Evolutionary conservation across 2,888 invertebrate species (phyloP), one percentile per base, ranked within the genome.

Genomic region (Mellilla xanthometata): DNA sequence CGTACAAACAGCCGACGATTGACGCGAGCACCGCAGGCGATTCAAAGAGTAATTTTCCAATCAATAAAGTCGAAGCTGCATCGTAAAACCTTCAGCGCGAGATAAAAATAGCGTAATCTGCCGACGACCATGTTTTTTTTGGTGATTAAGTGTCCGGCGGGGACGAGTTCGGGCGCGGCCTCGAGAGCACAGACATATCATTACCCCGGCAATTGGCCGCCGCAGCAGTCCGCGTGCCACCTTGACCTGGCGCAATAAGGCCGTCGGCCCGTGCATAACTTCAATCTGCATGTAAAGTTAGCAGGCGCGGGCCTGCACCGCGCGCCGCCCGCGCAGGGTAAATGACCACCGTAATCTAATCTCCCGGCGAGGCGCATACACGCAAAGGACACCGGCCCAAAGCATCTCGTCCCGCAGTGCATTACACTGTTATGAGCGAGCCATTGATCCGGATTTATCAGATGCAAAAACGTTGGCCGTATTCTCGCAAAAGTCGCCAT

Each of bases 291-390:
- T 68, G 62, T 63, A 60, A 68, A 39, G 44, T 65, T 60, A 8
- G 7, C 60, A n/a, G n/a, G n/a, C 72, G 60, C 28, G 36, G 30
- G 24, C 27, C 30, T 13, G 30, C 30, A 8, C 15, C 39, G 12
- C 60, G 24, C 24, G 24, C 24, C 8, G 7, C 24, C 24, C 24
- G 24, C 24, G 24, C 53, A 69, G 64, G 79, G 82, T 76, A 80
- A 83, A 81, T 74, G 83, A 82, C 83, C 83, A 78, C 59, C 65
- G 78, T 78, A 81, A 84, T 84, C 83, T 83, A 81, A 83, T 83
- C 84, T 80, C 60, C 63, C 60, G 56, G 56, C 60, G 59, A 55
- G n/a, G 57, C 62, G 62, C 53, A 60, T 65, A 60, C 65, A 62
- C 64, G 62, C 72, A 58, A 60, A 62, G 62, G 60, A 66, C 70